Percentiles rank a stretch among this genome's conserved stretches.
These are phyloP conservation scores for Noctua janthina DNA, from an alignment of 2,888 invertebrate genomes.

Conservation along the genomic window DNA sequence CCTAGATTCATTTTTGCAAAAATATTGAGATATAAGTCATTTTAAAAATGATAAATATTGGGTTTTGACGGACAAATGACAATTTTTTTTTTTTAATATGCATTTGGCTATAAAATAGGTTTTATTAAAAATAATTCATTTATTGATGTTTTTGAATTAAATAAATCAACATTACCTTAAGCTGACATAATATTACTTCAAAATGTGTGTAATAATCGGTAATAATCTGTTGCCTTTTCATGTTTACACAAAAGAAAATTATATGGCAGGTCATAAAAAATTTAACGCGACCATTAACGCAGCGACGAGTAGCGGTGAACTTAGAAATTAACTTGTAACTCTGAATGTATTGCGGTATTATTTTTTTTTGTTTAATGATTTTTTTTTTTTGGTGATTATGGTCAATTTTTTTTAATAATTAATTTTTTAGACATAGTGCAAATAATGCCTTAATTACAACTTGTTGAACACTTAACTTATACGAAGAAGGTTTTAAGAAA, in stretches of 20 bases:
- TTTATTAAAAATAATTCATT: neutral
- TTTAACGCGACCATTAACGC: constrained; percentile 7
- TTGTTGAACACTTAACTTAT: neutral
- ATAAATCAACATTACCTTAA: neutral
- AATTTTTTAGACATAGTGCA: neutral
- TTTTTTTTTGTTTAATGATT: neutral
- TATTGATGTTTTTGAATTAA: neutral
- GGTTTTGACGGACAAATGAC: neutral
- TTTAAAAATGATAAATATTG: neutral
- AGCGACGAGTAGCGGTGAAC: constrained; percentile 24
- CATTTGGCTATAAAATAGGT: neutral
- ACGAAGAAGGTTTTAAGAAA: neutral
- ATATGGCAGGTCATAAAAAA: constrained; percentile 10
- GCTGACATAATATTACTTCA: no score
- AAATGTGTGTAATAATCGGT: neutral
- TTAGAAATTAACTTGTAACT: constrained; percentile 13
- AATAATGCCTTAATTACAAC: neutral
- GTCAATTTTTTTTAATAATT: neutral
- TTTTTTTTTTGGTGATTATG: neutral
- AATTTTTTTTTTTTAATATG: no score
- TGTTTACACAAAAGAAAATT: constrained; percentile 31
- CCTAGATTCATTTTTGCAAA: neutral
- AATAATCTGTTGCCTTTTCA: neutral
- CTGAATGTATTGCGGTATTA: neutral
- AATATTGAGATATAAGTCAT: neutral